Evolutionary conservation across 2,113 vertebrate species (phyloP).

Genomic region (Oncorhynchus tshawytscha): DNA sequence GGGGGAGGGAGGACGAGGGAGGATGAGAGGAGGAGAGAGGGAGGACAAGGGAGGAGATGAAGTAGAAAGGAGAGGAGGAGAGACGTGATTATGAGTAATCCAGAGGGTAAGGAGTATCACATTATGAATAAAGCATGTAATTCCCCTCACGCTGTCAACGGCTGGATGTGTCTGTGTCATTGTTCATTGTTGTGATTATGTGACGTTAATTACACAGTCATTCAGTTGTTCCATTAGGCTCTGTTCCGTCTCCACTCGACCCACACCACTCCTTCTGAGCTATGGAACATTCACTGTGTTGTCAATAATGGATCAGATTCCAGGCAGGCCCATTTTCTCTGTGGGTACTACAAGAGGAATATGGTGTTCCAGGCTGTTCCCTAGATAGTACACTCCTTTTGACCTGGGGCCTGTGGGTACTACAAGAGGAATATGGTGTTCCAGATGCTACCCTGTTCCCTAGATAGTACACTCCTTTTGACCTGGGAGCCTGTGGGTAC

Average conservation of each 20-base stretch:
- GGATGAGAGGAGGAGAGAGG: not conserved
- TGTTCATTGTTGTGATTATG: not conserved
- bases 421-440: no score
- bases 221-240: not conserved
- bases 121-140: slow-evolving; percentile 10
- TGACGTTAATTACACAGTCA: not conserved
- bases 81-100: no score
- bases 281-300: slow-evolving; percentile 2
- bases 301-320: slow-evolving; percentile 23
- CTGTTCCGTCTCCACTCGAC: not conserved
- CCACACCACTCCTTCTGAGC: not conserved
- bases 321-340: not conserved
- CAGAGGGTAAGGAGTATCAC: not conserved
- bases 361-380: no score
- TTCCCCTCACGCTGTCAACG: slow-evolving; percentile 8
- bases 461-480: no score
- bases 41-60: not conserved
- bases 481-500: no score
- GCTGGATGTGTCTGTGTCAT: not conserved
- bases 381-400: no score
- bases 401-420: no score
- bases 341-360: no score
- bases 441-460: no score
- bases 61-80: no score
- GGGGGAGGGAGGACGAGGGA: no score